A percentile compares a stretch with the other conserved stretches of the same genome.
phyloP scores from a whole-genome alignment of 1,140 invertebrate species.

The Eubasilissa regina region DNA sequence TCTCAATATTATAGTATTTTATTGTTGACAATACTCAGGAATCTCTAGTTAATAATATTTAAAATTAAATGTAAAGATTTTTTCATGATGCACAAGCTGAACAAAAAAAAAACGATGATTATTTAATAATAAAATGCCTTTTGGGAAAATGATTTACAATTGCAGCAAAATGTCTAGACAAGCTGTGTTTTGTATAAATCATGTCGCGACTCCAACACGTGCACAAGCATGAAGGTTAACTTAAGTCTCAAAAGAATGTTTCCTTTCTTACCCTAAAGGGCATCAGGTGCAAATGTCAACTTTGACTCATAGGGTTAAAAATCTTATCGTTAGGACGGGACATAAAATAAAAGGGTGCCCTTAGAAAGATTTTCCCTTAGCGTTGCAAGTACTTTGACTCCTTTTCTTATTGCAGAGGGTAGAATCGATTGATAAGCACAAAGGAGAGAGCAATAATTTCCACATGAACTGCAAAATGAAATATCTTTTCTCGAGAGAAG shows the following conservation, averaged over 20 bases:
- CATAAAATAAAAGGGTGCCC: conserved; percentile 57
- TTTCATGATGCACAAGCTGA: no score
- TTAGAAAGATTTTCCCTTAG: conserved; percentile 56
- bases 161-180: conserved; percentile 55
- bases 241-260: conserved; percentile 47
- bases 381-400: conserved; percentile 42
- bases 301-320: conserved; percentile 61
- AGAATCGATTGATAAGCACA: conserved; percentile 57
- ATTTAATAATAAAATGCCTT: conserved; percentile 39
- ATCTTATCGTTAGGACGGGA: conserved; percentile 59
- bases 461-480: conserved; percentile 50
- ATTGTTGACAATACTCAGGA: no score
- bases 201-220: conserved; percentile 39
- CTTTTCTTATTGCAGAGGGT: conserved; percentile 53
- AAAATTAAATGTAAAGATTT: no score
- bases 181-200: conserved; percentile 59
- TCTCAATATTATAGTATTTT: no score
- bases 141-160: conserved; percentile 54
- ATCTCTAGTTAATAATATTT: no score
- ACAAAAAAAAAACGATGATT: neutral
- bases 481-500: conserved; percentile 32
- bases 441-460: conserved; percentile 48
- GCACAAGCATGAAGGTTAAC: conserved; percentile 44
- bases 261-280: conserved; percentile 57
- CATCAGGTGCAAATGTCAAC: conserved; percentile 61